Percentiles rank a stretch among this genome's conserved stretches.
Conservation (phyloP, 1,140 invertebrate species). For the Pseudobourletiella spinata region DNA sequence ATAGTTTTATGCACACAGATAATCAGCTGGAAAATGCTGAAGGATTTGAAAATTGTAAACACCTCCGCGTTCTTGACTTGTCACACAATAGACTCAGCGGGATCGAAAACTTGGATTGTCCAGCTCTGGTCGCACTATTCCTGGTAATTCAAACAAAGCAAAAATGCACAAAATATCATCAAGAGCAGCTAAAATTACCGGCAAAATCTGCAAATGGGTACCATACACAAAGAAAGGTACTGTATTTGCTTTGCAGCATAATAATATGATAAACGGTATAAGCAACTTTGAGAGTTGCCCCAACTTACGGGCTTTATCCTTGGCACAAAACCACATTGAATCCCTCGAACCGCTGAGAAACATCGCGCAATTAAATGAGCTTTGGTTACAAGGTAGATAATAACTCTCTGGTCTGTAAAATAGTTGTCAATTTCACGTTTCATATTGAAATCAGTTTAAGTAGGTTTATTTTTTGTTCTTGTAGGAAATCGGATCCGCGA, state of each 20-base stretch:
- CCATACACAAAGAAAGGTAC: not conserved
- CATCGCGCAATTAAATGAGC: conserved; percentile 7
- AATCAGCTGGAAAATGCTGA: conserved; percentile 6
- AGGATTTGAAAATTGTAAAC: conserved; percentile 4
- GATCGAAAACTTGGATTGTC: not conserved
- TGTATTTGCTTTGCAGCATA: not conserved
- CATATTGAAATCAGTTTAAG: too few relatives aligned
- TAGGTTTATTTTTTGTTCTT: too few relatives aligned
- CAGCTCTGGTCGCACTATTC: not conserved
- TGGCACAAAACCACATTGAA: conserved; percentile 16
- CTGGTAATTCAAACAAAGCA: too few relatives aligned
- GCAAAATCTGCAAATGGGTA: too few relatives aligned
- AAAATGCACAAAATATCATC: too few relatives aligned
- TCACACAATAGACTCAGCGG: conserved; percentile 17
- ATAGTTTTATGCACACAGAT: conserved; percentile 2
- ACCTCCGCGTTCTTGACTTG: conserved; percentile 17
- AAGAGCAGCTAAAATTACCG: too few relatives aligned
- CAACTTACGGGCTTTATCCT: conserved; percentile 13
- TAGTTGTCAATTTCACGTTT: too few relatives aligned
- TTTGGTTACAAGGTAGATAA: conserved; percentile 12
- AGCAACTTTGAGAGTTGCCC: not conserved
- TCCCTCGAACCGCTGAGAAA: not conserved
- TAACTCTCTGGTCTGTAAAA: too few relatives aligned
- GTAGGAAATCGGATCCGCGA: conserved; percentile 12
- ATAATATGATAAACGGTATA: not conserved